Base-by-base conservation (phyloP, 2,113 vertebrate genomes). In the Vombatus ursinus region DNA sequence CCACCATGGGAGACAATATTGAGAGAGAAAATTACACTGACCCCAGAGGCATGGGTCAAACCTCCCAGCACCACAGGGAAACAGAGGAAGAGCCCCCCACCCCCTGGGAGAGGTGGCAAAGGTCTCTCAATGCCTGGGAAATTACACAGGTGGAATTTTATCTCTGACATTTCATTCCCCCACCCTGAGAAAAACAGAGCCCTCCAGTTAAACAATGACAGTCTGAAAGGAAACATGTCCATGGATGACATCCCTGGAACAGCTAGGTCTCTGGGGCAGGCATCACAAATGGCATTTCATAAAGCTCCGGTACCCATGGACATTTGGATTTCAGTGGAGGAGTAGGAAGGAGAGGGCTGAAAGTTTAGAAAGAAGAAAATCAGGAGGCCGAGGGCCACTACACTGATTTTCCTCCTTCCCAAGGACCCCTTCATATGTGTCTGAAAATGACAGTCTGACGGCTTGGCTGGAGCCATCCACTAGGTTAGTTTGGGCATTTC, bases 141-240 rank as follows among this genome's bases (percentile, higher is more conserved):
- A 98, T 96, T 97, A 98, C 97, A 97, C 0, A 90, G 50, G 84
- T 95, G 93, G 97, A 96, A 94, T 96, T 84, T 97, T 95, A 92
- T 94, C 97, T 95, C 96, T 98, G 97, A 98, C 98, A 98, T 97
- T 98, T 97, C 95, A 96, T 96, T 97, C 97, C 93, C 97, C 96
- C 93, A 97, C 92, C 97, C 96, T 93, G 96, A 97, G 97, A 97
- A 96, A 93, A 98, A 97, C 97, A 98, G 96, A 96, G 96, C 97
- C 97, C 97, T 96, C 96, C 95, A 97, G 97, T 98, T 95, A 97
- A 97, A 98, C 97, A 97, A 96, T 97, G 97, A 97, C 97, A 97
- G 97, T 95, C 96, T 2, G n/a, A 96, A 97, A 97, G 95, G 93
- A 96, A 97, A 97, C 96, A 96, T 54, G 97, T 96, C 95, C 2